Evolutionary conservation across 2,797 vertebrate species (phyloP).

Genomic region (Syngnathus rostellatus): DNA sequence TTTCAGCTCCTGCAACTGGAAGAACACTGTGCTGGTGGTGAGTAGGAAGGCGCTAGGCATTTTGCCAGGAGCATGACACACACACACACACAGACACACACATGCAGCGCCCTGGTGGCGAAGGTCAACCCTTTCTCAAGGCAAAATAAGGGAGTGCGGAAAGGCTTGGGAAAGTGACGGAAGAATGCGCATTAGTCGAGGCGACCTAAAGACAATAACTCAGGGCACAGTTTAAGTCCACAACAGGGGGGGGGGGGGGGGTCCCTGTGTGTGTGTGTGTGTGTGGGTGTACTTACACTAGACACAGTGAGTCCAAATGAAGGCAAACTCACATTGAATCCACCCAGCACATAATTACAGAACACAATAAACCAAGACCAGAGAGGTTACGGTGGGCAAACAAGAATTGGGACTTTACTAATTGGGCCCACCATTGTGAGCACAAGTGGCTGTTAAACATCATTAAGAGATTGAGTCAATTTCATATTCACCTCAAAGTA

Average conservation of each 20-base stretch:
- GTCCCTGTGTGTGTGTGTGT: slow-evolving; percentile 31
- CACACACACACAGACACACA: slow-evolving; percentile 15
- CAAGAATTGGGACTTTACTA: slow-evolving; percentile 18
- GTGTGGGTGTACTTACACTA: slow-evolving; percentile 15
- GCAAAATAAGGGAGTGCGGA: slow-evolving; percentile 61
- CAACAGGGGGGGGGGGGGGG: slow-evolving; percentile 36
- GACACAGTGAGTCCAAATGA: slow-evolving; percentile 36
- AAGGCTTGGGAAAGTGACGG: slow-evolving; percentile 61
- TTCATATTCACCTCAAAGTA: not conserved
- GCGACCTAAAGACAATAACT: slow-evolving; percentile 49
- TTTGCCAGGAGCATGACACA: slow-evolving; percentile 48
- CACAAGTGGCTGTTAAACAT: slow-evolving; percentile 2
- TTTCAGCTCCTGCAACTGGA: slow-evolving; percentile 39
- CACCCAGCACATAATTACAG: slow-evolving; percentile 19
- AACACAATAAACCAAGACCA: slow-evolving; percentile 7
- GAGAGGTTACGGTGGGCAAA: slow-evolving; percentile 10
- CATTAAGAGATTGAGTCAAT: not conserved
- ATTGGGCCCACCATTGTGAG: slow-evolving; percentile 18
- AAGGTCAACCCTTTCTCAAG: slow-evolving; percentile 75
- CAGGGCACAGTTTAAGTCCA: slow-evolving; percentile 45
- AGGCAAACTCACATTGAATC: slow-evolving; percentile 49
- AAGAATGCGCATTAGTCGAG: slow-evolving; percentile 55
- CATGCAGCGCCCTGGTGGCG: slow-evolving; percentile 40
- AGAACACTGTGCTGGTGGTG: slow-evolving; percentile 56
- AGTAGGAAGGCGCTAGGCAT: slow-evolving; percentile 51